Percentiles rank a stretch among this genome's conserved stretches.
phyloP scores from a whole-genome alignment of 2,888 invertebrate species.

The Gortyna flavago region DNA sequence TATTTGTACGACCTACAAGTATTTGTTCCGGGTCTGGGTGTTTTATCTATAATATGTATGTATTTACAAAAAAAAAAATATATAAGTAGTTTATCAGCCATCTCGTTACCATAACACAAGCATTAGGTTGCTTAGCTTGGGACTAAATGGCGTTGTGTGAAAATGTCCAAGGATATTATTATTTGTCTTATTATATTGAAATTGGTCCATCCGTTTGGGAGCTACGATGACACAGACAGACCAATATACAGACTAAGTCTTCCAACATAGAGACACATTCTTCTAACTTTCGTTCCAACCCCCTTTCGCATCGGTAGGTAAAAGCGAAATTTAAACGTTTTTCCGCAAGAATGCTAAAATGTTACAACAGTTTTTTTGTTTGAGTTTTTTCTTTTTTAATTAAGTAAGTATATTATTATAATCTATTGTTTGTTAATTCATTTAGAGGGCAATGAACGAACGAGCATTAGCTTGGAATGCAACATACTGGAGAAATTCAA shows the following conservation, averaged over 20 bases:
- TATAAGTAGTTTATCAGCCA: too few species aligned
- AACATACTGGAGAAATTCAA: slow-evolving; percentile 48
- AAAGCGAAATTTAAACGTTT: background rate
- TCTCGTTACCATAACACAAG: too few species aligned
- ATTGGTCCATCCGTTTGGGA: background rate
- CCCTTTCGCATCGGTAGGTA: background rate
- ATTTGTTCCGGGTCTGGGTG: too few species aligned
- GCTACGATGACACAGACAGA: background rate
- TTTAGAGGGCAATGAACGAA: slow-evolving; percentile 33
- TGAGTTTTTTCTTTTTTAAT: background rate
- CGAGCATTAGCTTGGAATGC: slow-evolving; percentile 10
- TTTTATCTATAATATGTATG: too few species aligned
- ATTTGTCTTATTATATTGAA: background rate
- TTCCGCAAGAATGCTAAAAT: background rate
- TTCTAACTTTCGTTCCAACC: background rate
- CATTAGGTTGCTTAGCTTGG: too few species aligned
- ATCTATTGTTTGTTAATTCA: slow-evolving; percentile 28
- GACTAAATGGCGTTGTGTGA: too few species aligned
- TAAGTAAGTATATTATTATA: background rate
- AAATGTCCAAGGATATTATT: too few species aligned
- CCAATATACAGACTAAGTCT: background rate
- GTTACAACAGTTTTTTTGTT: background rate
- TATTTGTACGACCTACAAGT: too few species aligned
- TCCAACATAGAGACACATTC: too few species aligned
- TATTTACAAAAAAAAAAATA: too few species aligned